phyloP scores from a whole-genome alignment of 2,888 invertebrate genomes.

The Morpho helenor region DNA sequence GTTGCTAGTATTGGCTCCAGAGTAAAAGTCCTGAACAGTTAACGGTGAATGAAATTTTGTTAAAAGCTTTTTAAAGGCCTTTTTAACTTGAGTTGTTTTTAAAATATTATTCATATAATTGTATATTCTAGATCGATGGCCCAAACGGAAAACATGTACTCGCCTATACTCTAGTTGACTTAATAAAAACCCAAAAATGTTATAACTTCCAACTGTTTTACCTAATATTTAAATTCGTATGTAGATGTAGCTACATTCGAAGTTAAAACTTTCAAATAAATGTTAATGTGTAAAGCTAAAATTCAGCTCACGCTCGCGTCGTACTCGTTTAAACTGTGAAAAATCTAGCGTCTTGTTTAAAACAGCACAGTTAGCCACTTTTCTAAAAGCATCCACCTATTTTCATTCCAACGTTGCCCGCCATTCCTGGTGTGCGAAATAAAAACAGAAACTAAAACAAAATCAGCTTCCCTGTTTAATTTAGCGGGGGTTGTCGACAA shows the following conservation, averaged over 20 bases:
- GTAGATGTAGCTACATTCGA: conserved; percentile 3
- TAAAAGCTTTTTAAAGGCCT: too few species aligned
- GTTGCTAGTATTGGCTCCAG: too few species aligned
- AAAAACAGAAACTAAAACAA: conserved; percentile 58
- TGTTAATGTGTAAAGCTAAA: conserved; percentile 21
- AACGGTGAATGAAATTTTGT: too few species aligned
- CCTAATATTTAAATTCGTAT: too few species aligned
- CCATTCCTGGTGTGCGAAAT: conserved; percentile 48
- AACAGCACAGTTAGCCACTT: conserved; percentile 30
- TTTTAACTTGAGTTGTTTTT: too few species aligned
- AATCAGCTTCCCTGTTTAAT: conserved; percentile 73
- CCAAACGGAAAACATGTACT: too few species aligned
- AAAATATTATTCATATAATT: too few species aligned
- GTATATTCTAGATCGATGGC: too few species aligned
- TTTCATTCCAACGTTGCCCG: conserved; percentile 28
- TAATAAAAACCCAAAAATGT: too few species aligned
- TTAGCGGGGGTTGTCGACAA: conserved; percentile 71
- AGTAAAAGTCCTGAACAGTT: too few species aligned
- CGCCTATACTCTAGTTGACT: too few species aligned
- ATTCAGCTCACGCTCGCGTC: conserved; percentile 20
- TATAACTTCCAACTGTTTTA: too few species aligned
- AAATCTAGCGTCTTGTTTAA: conserved; percentile 29
- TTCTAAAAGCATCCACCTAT: conserved; percentile 31
- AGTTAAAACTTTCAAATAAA: conserved; percentile 18
- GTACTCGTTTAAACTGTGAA: conserved; percentile 25